These are phyloP conservation scores for Saturnia pavonia DNA, from an alignment of 2,888 invertebrate genomes.

Conservation along the genomic window DNA sequence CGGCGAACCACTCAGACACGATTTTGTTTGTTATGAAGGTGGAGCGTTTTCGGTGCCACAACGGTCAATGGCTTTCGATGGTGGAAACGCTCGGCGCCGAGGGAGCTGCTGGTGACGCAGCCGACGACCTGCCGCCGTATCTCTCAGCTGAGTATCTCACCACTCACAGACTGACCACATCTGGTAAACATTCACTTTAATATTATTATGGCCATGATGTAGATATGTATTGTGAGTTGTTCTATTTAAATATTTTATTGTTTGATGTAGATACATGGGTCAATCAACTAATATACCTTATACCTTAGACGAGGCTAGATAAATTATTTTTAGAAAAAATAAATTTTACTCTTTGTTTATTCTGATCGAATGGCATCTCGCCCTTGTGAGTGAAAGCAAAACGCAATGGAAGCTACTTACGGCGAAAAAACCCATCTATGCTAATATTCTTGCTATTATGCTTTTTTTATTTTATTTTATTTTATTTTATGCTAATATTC, in stretches of 20 bases:
- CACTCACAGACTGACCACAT: slow-evolving; percentile 70
- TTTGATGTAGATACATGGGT: not conserved
- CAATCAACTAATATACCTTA: too few relatives aligned
- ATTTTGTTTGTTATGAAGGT: slow-evolving; percentile 57
- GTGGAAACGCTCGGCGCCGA: slow-evolving; percentile 88
- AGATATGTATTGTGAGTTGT: not conserved
- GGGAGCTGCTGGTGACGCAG: slow-evolving; percentile 79
- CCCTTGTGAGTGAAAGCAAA: too few relatives aligned
- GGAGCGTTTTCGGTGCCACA: slow-evolving; percentile 98
- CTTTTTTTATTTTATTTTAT: too few relatives aligned
- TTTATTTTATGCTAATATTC: too few relatives aligned
- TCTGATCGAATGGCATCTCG: too few relatives aligned
- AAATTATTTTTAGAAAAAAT: too few relatives aligned
- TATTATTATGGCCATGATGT: slow-evolving; percentile 4
- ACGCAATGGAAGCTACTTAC: too few relatives aligned
- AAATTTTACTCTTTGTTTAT: too few relatives aligned
- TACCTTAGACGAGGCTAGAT: too few relatives aligned
- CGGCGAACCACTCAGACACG: too few relatives aligned
- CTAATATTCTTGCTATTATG: too few relatives aligned
- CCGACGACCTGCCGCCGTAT: slow-evolving; percentile 86
- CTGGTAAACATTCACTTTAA: slow-evolving; percentile 47
- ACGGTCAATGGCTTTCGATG: slow-evolving; percentile 99
- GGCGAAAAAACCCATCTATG: too few relatives aligned
- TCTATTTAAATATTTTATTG: not conserved
- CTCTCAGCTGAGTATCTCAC: slow-evolving; percentile 87